Evolutionary conservation across 2,888 invertebrate genomes (phyloP).

Genomic region (Siphlonurus alternatus): DNA sequence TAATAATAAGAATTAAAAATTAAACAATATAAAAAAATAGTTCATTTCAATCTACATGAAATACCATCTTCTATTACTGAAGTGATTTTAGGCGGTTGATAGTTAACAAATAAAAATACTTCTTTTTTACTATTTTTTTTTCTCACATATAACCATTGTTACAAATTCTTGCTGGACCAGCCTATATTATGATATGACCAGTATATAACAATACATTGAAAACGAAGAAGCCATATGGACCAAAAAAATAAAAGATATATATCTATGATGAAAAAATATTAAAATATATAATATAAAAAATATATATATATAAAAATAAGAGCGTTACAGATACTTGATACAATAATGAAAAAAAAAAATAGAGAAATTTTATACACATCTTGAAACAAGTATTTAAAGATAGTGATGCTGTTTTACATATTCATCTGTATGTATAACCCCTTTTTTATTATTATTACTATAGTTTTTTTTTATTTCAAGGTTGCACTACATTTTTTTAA

Average conservation of each 20-base stretch:
- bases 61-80: not conserved
- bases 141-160: not conserved
- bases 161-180: not conserved
- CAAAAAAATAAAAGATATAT: not conserved
- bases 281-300: not conserved
- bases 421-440: not conserved
- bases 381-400: not conserved
- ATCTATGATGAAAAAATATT: not conserved
- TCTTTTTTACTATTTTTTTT: not conserved
- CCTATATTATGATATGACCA: not conserved
- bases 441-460: not conserved
- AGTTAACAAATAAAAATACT: not conserved
- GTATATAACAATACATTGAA: not conserved
- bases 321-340: slow-evolving; percentile 4
- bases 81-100: slow-evolving; percentile 1
- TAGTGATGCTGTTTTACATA: not conserved
- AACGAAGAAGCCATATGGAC: not conserved
- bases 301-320: not conserved
- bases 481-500: not conserved
- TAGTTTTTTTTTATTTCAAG: no score
- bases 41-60: not conserved
- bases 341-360: not conserved
- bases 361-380: not conserved
- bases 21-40: not conserved
- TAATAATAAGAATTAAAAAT: not conserved